These are phyloP conservation scores for Pipa parva DNA, from an alignment of 2,113 vertebrate genomes.

Conservation along the genomic window DNA sequence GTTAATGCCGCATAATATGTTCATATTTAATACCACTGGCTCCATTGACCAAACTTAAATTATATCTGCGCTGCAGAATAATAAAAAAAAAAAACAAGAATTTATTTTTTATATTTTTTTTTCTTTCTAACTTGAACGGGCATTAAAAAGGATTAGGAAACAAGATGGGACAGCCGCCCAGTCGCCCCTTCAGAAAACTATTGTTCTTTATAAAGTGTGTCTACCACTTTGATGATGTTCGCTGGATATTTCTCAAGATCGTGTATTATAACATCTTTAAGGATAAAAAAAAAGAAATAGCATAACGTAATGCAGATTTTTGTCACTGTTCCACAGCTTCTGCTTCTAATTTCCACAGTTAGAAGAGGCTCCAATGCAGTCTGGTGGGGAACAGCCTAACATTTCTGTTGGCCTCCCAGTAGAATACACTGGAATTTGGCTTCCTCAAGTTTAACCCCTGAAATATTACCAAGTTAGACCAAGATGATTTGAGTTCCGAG, in stretches of 20 bases:
- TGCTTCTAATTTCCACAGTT: slow-evolving; percentile 78
- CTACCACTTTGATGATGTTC: slow-evolving; percentile 79
- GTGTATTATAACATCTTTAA: slow-evolving; percentile 71
- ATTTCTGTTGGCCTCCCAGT: slow-evolving; percentile 51
- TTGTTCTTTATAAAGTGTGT: slow-evolving; percentile 54
- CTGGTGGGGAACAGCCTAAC: slow-evolving; percentile 57
- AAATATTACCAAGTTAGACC: too few relatives aligned
- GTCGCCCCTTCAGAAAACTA: slow-evolving; percentile 52
- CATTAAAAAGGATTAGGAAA: slow-evolving; percentile 54
- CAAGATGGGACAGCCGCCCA: slow-evolving; percentile 47
- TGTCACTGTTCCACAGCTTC: slow-evolving; percentile 77
- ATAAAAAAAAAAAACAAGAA: too few relatives aligned
- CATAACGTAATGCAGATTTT: slow-evolving; percentile 87
- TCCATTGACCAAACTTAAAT: slow-evolving; percentile 42
- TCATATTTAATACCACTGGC: slow-evolving; percentile 40
- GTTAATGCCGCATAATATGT: slow-evolving; percentile 35
- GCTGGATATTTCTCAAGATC: slow-evolving; percentile 71
- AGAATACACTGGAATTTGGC: slow-evolving; percentile 60
- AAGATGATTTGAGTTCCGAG: too few relatives aligned
- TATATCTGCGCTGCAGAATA: slow-evolving; percentile 47
- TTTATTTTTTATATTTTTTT: too few relatives aligned
- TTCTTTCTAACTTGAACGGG: slow-evolving; percentile 46
- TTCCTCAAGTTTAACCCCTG: slow-evolving; percentile 40
- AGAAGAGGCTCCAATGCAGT: slow-evolving; percentile 60
- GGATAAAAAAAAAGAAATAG: slow-evolving; percentile 53